Evolutionary conservation across 2,797 vertebrate genomes (phyloP), one percentile per base, ranked within the genome.

Genomic region (Ispidina lecontei): DNA sequence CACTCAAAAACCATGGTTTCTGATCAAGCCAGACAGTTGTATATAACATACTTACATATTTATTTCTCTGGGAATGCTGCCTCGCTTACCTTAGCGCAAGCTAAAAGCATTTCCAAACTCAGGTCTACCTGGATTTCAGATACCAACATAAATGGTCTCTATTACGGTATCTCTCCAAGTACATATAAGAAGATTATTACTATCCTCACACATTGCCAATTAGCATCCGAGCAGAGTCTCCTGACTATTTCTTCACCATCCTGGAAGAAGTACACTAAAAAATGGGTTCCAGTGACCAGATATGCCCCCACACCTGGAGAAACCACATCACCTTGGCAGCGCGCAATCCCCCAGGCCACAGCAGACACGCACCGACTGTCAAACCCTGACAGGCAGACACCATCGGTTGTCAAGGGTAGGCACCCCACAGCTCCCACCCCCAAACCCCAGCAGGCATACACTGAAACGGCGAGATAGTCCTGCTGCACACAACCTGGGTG

Each of bases 241-340:
- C 49, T 29, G 49, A 47, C 18, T 33, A 72, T 60, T 35, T 71
- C 60, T 62, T 47, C 31, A n/a, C 39, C 39, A 59, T 23, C 22
- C 47, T 87, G 33, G 46, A 80, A 73, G n/a, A 54, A 52, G 21
- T 23, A 56, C 17, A 58, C 73, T 71, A 75, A 89, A 89, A 89
- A 93, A 76, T n/a, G 60, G 21, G 21, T 65, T 80, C 79, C 52
- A 82, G 60, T 8, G 20, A 78, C 51, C 51, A 93, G 59, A 55
- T 73, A 52, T 21, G 37, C 58, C 54, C 49, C 46, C 26, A 29
- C 6, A 3, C n/a, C 79, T 89, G 51, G 71, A 84, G 54, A 71
- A 75, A 84, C 20, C 2, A 72, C 19, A 25, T 80, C 72, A 85
- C 87, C 59, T 85, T 78, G 70, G 81, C 52, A 91, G 76, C 74